Conservation (phyloP, 53 echinoderm and acorn worm genomes). For the Patiria pectinifera region DNA sequence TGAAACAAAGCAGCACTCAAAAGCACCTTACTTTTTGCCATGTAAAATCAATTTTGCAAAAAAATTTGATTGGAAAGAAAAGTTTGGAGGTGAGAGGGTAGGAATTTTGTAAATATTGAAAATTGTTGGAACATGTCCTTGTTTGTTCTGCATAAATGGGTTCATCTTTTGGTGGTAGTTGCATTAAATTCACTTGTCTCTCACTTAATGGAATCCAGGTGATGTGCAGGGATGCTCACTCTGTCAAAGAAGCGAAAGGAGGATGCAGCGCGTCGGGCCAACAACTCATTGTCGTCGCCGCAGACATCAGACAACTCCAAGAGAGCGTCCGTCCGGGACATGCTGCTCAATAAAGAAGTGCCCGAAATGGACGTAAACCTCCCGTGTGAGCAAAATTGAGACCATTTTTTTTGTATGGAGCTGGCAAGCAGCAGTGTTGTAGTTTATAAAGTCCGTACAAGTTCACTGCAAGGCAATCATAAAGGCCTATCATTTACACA, state of each 20-base stretch:
- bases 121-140: too few species aligned
- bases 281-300: constrained; percentile 24
- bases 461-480: too few species aligned
- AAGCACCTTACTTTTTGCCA: too few species aligned
- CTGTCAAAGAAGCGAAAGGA: constrained; percentile 93
- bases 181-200: not conserved
- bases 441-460: too few species aligned
- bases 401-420: not conserved
- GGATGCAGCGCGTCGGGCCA: constrained; percentile 79
- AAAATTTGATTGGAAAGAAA: too few species aligned
- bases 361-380: constrained; percentile 92
- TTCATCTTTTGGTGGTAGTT: not conserved
- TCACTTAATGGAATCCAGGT: not conserved
- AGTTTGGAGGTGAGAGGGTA: too few species aligned
- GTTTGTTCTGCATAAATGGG: too few species aligned
- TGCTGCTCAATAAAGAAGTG: constrained; percentile 91
- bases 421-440: not conserved
- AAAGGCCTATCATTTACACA: too few species aligned
- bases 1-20: too few species aligned
- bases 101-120: not conserved
- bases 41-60: too few species aligned
- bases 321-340: constrained; percentile 92
- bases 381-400: constrained; percentile 71
- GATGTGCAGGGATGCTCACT: constrained; percentile 78
- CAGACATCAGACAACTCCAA: constrained; percentile 66